Evolutionary conservation across 1,140 invertebrate species (phyloP).

Genomic region (Cotesia vestalis): DNA sequence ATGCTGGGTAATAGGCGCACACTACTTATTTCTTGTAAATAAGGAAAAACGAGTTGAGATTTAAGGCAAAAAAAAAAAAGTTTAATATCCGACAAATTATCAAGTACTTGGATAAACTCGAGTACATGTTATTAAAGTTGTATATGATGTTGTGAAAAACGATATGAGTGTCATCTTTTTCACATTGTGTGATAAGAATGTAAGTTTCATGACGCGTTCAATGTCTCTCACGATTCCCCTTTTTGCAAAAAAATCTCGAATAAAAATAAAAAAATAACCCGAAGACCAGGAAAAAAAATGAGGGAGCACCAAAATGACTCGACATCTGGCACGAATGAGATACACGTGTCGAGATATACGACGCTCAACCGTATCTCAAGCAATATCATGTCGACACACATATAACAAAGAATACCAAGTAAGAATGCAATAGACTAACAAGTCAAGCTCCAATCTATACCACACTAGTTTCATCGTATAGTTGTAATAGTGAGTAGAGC

Average conservation of each 20-base stretch:
- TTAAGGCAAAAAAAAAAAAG: background rate
- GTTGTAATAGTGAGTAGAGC: background rate
- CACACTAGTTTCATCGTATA: no score
- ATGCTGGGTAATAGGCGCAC: background rate
- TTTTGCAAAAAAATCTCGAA: constrained; percentile 32
- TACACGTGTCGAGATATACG: constrained; percentile 47
- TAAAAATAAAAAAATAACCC: constrained; percentile 14
- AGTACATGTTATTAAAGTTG: no score
- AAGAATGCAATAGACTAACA: constrained; percentile 23
- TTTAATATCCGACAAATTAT: background rate
- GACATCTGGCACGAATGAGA: constrained; percentile 51
- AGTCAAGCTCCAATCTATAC: background rate
- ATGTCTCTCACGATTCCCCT: constrained; percentile 37
- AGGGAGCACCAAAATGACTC: constrained; percentile 38
- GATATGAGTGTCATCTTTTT: constrained; percentile 5
- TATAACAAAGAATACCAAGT: constrained; percentile 26
- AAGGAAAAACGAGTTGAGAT: background rate
- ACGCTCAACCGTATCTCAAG: constrained; percentile 17
- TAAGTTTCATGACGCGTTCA: constrained; percentile 33
- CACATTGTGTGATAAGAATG: background rate
- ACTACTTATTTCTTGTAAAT: background rate
- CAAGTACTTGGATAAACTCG: no score
- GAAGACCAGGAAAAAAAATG: constrained; percentile 37
- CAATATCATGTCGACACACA: constrained; percentile 19
- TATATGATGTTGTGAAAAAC: background rate